A percentile compares a stretch with the other conserved stretches of the same genome.
These are phyloP conservation scores for Lepas anatifera DNA, from an alignment of 2,888 invertebrate genomes.

Conservation along the genomic window DNA sequence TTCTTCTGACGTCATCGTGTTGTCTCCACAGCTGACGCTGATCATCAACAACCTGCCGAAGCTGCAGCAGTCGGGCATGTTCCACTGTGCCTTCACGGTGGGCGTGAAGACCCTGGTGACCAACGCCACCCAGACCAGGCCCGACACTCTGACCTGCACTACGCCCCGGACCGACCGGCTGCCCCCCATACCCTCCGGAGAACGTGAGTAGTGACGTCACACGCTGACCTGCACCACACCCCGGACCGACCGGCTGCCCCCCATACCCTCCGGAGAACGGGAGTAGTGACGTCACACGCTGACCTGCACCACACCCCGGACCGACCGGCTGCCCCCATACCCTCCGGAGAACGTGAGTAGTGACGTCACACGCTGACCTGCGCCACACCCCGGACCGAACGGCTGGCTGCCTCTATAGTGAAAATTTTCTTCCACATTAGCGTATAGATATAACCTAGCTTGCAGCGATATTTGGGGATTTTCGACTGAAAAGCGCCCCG, in stretches of 20 bases:
- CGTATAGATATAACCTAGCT: too few species aligned
- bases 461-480: too few species aligned
- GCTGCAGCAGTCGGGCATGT: conserved; percentile 56
- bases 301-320: conserved; percentile 89
- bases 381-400: conserved; percentile 87
- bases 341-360: conserved; percentile 67
- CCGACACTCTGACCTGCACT: conserved; percentile 63
- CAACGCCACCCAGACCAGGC: conserved; percentile 75
- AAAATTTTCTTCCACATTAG: too few species aligned
- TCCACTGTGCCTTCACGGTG: conserved; percentile 86
- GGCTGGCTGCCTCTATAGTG: conserved; percentile 77
- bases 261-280: conserved; percentile 82
- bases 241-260: conserved; percentile 78
- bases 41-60: conserved; percentile 92
- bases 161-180: conserved; percentile 87
- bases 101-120: conserved; percentile 79
- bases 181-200: conserved; percentile 81
- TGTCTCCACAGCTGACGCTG: conserved; percentile 58
- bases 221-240: conserved; percentile 90
- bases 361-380: conserved; percentile 73
- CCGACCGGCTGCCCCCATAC: conserved; percentile 83
- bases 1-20: too few species aligned
- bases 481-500: too few species aligned
- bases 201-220: conserved; percentile 55
- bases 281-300: conserved; percentile 52